A percentile compares a stretch with the other conserved stretches of the same genome.
phyloP scores from a whole-genome alignment of 1,140 invertebrate species.

The Colletes gigas region DNA sequence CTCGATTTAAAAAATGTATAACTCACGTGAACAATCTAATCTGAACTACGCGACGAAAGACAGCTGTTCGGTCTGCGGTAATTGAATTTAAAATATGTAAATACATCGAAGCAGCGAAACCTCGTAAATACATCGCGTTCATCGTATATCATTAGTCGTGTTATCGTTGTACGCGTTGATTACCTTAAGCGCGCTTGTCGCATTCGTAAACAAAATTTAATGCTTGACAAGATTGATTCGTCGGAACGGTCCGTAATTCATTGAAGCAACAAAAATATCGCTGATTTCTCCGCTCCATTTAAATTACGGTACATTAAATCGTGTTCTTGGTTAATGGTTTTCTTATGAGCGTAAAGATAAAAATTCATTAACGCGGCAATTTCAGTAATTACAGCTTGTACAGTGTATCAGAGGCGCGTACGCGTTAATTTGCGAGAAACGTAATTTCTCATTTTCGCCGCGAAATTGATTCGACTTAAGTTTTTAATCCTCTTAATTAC shows the following conservation, averaged over 20 bases:
- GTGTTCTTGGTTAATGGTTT: neutral
- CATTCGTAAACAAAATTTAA: neutral
- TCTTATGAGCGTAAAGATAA: neutral
- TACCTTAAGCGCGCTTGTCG: neutral
- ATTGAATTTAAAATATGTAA: neutral
- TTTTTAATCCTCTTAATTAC: no score
- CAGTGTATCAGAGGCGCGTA: neutral
- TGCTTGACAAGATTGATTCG: slow-evolving; percentile 13
- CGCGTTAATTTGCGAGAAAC: no score
- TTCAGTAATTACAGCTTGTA: neutral
- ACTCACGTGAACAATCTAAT: neutral
- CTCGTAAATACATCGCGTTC: neutral
- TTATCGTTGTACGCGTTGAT: neutral
- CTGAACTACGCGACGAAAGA: neutral
- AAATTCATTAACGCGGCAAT: neutral
- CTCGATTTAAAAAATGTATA: no score
- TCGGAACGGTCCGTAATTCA: neutral
- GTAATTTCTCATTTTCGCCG: no score
- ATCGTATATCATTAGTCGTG: neutral
- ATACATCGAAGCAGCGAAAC: neutral
- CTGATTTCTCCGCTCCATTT: slow-evolving; percentile 8
- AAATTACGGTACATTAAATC: neutral
- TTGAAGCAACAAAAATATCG: neutral
- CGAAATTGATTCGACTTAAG: no score
- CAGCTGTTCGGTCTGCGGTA: neutral